Percentiles rank a stretch among this genome's conserved stretches.
Evolutionary conservation across 2,113 vertebrate species (phyloP).

Genomic region (Ceyx margarethae): DNA sequence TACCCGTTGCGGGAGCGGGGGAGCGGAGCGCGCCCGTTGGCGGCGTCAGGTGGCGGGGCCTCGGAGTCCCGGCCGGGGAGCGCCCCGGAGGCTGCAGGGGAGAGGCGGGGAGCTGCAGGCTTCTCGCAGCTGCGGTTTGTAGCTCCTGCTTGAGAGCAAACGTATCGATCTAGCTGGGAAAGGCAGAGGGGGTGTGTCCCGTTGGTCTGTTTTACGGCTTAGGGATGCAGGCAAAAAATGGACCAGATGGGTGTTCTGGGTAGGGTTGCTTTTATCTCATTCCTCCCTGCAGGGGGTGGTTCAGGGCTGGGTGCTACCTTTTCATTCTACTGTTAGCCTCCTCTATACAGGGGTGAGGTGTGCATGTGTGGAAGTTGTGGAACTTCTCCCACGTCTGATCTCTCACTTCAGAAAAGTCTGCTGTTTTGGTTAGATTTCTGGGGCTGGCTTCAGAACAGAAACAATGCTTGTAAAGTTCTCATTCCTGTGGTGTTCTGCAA

Average conservation of each 20-base stretch:
- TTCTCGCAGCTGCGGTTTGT: fast-evolving
- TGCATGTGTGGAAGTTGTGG: fast-evolving
- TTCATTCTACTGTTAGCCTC: fast-evolving
- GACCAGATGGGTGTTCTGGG: fast-evolving
- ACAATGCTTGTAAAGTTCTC: background rate
- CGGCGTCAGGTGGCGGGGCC: background rate
- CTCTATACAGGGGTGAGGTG: fast-evolving
- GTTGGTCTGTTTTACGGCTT: fast-evolving
- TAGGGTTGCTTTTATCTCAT: no score
- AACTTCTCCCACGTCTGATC: fast-evolving
- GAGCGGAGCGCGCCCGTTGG: no score
- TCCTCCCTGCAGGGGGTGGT: fast-evolving
- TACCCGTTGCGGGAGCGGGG: background rate
- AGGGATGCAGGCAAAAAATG: background rate
- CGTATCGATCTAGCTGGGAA: fast-evolving
- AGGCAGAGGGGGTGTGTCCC: background rate
- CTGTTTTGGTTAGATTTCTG: background rate
- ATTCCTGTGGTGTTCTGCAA: background rate
- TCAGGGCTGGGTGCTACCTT: fast-evolving
- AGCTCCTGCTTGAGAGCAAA: background rate
- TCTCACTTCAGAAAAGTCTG: fast-evolving
- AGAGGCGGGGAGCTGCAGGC: no score
- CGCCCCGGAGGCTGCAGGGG: no score
- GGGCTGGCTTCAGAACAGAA: background rate
- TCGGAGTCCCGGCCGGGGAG: no score